These are phyloP conservation scores for Potorous gilbertii DNA, from an alignment of 2,797 vertebrate species.

Conservation along the genomic window DNA sequence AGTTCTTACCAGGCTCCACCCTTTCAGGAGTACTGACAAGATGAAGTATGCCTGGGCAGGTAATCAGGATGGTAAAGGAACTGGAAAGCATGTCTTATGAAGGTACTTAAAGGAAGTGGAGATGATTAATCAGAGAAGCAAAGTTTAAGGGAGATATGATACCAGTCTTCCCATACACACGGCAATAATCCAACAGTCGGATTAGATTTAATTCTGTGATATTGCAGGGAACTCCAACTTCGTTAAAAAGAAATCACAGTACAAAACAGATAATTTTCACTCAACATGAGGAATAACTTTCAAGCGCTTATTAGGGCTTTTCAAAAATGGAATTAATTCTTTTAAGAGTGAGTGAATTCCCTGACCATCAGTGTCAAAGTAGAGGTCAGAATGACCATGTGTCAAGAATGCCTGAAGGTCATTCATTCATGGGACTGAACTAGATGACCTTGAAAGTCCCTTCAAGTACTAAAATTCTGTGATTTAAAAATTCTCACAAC, in stretches of 20 bases:
- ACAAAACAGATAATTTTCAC: not conserved
- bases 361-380: not conserved
- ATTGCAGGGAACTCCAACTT: not conserved
- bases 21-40: not conserved
- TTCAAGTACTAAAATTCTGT: not conserved
- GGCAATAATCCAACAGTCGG: not conserved
- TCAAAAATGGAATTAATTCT: not conserved
- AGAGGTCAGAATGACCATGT: not conserved
- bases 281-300: not conserved
- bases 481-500: slow-evolving; percentile 34
- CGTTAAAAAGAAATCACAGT: not conserved
- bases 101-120: not conserved
- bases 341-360: not conserved
- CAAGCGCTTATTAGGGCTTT: not conserved
- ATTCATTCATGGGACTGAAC: not conserved
- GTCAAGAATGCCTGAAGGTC: not conserved
- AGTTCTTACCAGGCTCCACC: not conserved
- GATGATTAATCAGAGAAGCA: not conserved
- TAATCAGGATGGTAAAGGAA: not conserved
- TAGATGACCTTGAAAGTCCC: not conserved
- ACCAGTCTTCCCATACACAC: not conserved
- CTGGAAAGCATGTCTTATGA: not conserved
- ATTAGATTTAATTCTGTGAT: not conserved
- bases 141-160: not conserved
- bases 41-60: not conserved